phyloP scores from a whole-genome alignment of 2,888 invertebrate genomes.

The Orthosia gracilis region DNA sequence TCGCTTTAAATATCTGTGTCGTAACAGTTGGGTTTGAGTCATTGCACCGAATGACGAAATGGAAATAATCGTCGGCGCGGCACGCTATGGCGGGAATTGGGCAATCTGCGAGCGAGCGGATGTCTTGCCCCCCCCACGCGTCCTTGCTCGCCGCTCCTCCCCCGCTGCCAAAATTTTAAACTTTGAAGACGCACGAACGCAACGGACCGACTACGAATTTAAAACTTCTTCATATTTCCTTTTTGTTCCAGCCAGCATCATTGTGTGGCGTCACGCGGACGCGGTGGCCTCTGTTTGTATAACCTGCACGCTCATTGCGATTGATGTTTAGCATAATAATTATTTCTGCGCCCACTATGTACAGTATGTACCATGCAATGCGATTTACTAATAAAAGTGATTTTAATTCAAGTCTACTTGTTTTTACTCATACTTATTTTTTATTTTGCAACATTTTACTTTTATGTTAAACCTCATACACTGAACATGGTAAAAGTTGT shows the following conservation, averaged over 20 bases:
- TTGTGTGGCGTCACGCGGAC: slow-evolving; percentile 30
- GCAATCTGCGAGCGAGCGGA: slow-evolving; percentile 86
- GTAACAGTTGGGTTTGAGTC: slow-evolving; percentile 83
- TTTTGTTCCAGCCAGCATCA: slow-evolving; percentile 76
- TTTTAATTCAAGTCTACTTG: slow-evolving; percentile 39
- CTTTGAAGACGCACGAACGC: slow-evolving; percentile 77
- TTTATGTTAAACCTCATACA: slow-evolving; percentile 34
- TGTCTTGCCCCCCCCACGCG: slow-evolving; percentile 69
- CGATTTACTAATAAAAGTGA: slow-evolving; percentile 60
- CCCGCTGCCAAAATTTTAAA: slow-evolving; percentile 79
- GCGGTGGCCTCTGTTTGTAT: slow-evolving; percentile 48
- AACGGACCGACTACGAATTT: slow-evolving; percentile 77
- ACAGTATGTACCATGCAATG: slow-evolving; percentile 53
- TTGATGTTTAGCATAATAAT: slow-evolving; percentile 59
- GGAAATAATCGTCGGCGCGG: slow-evolving; percentile 80
- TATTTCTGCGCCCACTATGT: slow-evolving; percentile 37
- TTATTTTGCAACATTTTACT: slow-evolving; percentile 27
- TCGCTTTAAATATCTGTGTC: slow-evolving; percentile 77
- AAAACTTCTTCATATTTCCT: slow-evolving; percentile 73
- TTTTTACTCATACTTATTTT: slow-evolving; percentile 43
- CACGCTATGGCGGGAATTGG: slow-evolving; percentile 83
- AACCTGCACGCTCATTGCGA: slow-evolving; percentile 69
- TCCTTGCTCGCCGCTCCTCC: slow-evolving; percentile 24
- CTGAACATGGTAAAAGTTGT: slow-evolving; percentile 28
- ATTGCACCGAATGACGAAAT: slow-evolving; percentile 84